Evolutionary conservation across 2,888 invertebrate species (phyloP), one percentile per base, ranked within the genome.

Genomic region (Pyrrhia umbra): DNA sequence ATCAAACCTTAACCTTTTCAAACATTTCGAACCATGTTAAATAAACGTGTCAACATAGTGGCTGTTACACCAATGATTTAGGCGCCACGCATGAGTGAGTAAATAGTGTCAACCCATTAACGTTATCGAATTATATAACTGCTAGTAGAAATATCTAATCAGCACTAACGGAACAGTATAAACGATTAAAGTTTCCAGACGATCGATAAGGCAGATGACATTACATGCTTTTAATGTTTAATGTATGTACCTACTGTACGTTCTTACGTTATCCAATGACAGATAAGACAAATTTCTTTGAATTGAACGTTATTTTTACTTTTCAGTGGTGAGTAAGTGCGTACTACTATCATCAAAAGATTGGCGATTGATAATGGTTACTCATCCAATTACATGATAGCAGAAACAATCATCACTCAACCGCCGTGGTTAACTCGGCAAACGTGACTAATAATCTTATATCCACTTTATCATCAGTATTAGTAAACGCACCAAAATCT

Each of bases 391-490:
- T 56, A 56, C 10, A 42, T 37, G 55, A 2, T 39, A 43, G n/a
- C 21, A 49, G 30, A 42, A 49, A 9, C 42, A 65, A 77, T 65
- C 61, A 70, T 52, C n/a, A 42, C 34, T 54, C 57, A 63, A 66
- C 42, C 55, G 10, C 47, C n/a, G 34, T 8, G 52, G 30, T 59
- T 52, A 45, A 52, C 57, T 50, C 46, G 37, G 46, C 49, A 59
- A 65, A 68, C 62, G 23, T 71, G 66, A 63, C 67, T 62, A 68
- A 68, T 62, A 75, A 75, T 75, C 65, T 57, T 47, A 49, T 45
- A 63, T 68, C 68, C 64, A 58, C 60, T 78, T 78, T 68, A 75
- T 68, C 67, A 68, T 73, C 68, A 77, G 73, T 70, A 64, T 72
- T 59, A 67, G 57, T 74, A 67, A 73, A 62, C 71, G 55, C 34